Conservation (phyloP, 2,888 invertebrate species). For the Autographa pulchrina region DNA sequence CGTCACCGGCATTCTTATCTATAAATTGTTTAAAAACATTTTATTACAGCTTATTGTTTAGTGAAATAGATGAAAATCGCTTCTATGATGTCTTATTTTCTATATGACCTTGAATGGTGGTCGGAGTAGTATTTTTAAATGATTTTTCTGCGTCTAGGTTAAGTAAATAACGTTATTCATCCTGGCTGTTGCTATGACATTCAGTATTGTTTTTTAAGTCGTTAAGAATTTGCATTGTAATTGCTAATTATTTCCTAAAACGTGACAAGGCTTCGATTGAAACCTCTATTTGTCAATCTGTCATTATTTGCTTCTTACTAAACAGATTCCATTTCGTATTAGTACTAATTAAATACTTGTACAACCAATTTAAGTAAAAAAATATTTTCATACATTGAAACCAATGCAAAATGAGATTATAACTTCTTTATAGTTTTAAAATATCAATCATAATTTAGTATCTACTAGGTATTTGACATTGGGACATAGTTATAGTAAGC, state of each 20-base stretch:
- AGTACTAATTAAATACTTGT: no score
- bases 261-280: not conserved
- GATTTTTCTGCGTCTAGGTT: slow-evolving; percentile 32
- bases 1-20: slow-evolving; percentile 71
- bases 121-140: not conserved
- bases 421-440: no score
- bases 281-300: no score
- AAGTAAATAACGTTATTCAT: slow-evolving; percentile 29
- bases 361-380: no score
- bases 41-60: not conserved
- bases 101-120: not conserved
- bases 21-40: slow-evolving; percentile 11
- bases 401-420: no score
- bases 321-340: no score
- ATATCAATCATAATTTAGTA: no score
- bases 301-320: no score
- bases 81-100: not conserved
- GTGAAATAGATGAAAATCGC: not conserved
- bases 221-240: not conserved
- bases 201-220: not conserved
- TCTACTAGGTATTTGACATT: no score
- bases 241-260: not conserved
- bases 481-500: no score
- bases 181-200: not conserved
- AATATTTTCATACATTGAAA: no score